phyloP scores from a whole-genome alignment of 2,113 vertebrate genomes.

The Bucco capensis region DNA sequence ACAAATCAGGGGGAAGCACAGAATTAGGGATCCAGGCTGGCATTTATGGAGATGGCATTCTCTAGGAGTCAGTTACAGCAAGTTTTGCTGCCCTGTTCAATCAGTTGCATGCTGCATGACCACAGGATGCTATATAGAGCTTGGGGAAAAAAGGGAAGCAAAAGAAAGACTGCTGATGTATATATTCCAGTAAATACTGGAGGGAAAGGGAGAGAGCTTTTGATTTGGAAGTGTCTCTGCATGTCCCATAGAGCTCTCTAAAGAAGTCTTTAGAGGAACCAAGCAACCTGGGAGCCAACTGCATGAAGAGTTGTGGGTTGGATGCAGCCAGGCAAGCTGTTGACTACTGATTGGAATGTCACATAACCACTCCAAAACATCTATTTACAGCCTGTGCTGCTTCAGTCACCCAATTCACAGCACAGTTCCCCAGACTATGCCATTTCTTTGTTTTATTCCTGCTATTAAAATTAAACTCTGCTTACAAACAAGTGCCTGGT shows the following conservation, averaged over 20 bases:
- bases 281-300: neutral
- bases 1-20: neutral
- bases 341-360: neutral
- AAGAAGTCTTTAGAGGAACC: neutral
- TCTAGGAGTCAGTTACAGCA: neutral
- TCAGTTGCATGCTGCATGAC: neutral
- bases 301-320: neutral
- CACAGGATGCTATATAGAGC: neutral
- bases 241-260: neutral
- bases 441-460: neutral
- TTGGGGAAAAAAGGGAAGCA: neutral
- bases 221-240: neutral
- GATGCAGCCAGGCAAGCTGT: neutral
- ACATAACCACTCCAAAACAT: neutral
- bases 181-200: neutral
- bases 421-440: neutral
- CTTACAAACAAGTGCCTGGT: accelerated
- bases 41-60: neutral
- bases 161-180: neutral
- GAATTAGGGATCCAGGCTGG: neutral
- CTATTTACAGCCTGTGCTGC: neutral
- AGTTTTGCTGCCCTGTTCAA: neutral
- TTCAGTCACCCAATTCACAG: neutral
- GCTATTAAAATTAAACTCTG: neutral
- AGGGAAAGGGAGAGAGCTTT: neutral